These are phyloP conservation scores for Tetragonula clypearis DNA, from an alignment of 1,140 invertebrate species.

Conservation along the genomic window DNA sequence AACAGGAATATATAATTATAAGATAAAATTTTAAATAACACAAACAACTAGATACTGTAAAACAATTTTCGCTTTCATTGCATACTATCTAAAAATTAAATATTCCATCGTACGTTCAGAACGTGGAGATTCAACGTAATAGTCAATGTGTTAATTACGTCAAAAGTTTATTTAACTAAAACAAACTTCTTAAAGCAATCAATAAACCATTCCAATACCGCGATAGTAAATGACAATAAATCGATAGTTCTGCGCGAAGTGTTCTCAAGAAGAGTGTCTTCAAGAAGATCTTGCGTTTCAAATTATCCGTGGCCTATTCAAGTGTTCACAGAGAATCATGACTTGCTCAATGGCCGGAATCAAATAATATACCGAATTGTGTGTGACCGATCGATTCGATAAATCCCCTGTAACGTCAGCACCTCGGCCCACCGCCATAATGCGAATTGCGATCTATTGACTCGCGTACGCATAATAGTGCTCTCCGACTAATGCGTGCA, in stretches of 20 bases:
- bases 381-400: constrained; percentile 48
- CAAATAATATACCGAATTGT: constrained; percentile 46
- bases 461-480: constrained; percentile 56
- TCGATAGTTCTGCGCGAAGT: background rate
- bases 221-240: background rate
- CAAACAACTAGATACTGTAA: too few species aligned
- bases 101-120: too few species aligned
- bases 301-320: background rate
- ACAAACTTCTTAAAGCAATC: background rate
- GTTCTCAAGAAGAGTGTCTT: background rate
- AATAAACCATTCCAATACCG: background rate
- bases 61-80: too few species aligned
- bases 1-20: too few species aligned
- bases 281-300: constrained; percentile 18
- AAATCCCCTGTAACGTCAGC: constrained; percentile 57
- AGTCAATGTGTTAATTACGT: background rate
- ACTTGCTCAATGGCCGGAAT: background rate
- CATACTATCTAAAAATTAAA: too few species aligned
- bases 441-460: constrained; percentile 65
- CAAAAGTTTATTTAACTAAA: background rate
- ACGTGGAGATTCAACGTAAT: too few species aligned
- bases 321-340: background rate
- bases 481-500: constrained; percentile 36
- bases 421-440: constrained; percentile 50
- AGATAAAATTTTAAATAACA: too few species aligned